phyloP scores from a whole-genome alignment of 2,888 invertebrate species.

The Drosophila mercatorum region DNA sequence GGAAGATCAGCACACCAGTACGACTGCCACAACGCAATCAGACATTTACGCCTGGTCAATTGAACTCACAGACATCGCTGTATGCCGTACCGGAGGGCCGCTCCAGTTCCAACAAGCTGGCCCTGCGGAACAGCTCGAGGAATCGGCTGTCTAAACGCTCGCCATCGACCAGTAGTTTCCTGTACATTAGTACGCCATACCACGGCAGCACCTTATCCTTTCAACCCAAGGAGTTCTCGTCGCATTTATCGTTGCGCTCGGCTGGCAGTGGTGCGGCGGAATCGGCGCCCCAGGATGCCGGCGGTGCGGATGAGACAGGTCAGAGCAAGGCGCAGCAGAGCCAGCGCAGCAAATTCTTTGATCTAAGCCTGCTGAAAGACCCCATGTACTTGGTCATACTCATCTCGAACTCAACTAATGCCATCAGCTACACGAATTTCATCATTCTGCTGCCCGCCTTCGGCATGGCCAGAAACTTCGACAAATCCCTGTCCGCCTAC shows the following conservation, averaged over 20 bases:
- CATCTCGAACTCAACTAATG: slow-evolving; percentile 93
- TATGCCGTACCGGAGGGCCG: slow-evolving; percentile 89
- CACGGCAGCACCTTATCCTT: slow-evolving; percentile 93
- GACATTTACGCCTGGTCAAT: slow-evolving; percentile 85
- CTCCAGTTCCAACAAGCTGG: slow-evolving; percentile 79
- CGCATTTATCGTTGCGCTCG: slow-evolving; percentile 90
- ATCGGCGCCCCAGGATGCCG: slow-evolving; percentile 69
- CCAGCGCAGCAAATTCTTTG: slow-evolving; percentile 88
- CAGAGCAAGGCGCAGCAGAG: slow-evolving; percentile 26
- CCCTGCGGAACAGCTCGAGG: slow-evolving; percentile 81
- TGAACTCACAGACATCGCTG: slow-evolving; percentile 88
- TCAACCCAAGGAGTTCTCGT: slow-evolving; percentile 91
- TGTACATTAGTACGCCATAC: slow-evolving; percentile 93
- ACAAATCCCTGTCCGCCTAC: slow-evolving; percentile 89
- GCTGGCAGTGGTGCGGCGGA: slow-evolving; percentile 85
- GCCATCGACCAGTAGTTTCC: slow-evolving; percentile 92
- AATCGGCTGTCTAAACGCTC: slow-evolving; percentile 88
- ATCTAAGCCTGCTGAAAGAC: slow-evolving; percentile 89
- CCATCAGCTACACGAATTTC: slow-evolving; percentile 94
- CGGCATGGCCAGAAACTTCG: slow-evolving; percentile 89
- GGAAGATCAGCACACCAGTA: slow-evolving; percentile 87
- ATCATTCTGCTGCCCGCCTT: slow-evolving; percentile 92
- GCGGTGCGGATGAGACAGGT: slow-evolving; percentile 30
- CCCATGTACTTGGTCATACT: slow-evolving; percentile 92
- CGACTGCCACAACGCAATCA: slow-evolving; percentile 85